Base-by-base conservation (phyloP, 1,140 invertebrate genomes). In the Papilio xuthus region DNA sequence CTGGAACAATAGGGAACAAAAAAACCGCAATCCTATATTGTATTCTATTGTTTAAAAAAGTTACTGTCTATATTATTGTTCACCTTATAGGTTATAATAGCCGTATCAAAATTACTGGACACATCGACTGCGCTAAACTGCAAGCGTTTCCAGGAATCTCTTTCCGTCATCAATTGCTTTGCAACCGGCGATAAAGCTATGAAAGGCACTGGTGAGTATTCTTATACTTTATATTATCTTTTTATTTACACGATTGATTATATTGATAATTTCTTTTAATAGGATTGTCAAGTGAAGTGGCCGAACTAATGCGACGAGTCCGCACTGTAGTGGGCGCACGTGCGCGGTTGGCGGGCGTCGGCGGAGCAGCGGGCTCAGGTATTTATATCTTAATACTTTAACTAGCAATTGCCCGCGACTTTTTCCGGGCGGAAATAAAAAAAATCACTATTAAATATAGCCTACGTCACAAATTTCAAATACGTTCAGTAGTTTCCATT, bases 311-410 rank as follows among this genome's bases (percentile, higher is more conserved):
- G 71, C 97, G 98, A 83, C 95, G 98, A 42, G 97, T 99, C 18
- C 95, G 98, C 75, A 99, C 98, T 0, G 98, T 99, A 13, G 94
- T 99, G 12, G 98, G 98, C 95, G 98, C 98, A 3, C 98, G 98
- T 0, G 96, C 97, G 2, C 97, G 98, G 86, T 97, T 99, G 96
- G 96, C 97, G 75, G 98, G 85, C 95, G 98, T 89, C 96, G 98
- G 88, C 95, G 97, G 88, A 0, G 81, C 86, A 9, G 87, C 87
- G 0, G 88, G 85, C n/a, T 90, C 89, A 70, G 90, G 91, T 93
- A 81, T 47, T 47, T 78, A 12, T 44, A 13, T 44, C 2, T 12
- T 44, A n/a, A n/a, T 44, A 44, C 42, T 1, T n/a, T n/a, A n/a
- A n/a, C n/a, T n/a, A n/a, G n/a, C n/a, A n/a, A n/a, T n/a, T n/a